Conservation (phyloP, 2,113 vertebrate genomes). For the Pachypanchax playfairii region DNA sequence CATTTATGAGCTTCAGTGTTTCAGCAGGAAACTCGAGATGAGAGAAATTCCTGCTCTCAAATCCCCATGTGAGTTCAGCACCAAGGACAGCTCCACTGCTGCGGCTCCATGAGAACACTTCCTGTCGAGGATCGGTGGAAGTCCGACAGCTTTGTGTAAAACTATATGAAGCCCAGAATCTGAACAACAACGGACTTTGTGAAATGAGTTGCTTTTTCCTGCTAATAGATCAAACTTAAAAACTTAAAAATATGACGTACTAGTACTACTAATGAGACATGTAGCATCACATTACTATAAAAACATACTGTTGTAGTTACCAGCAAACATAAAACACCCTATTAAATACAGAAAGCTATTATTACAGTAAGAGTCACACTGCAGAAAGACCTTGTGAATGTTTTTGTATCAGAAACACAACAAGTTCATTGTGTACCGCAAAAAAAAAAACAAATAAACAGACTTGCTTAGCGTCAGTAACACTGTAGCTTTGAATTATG, state of each 20-base stretch:
- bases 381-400: too few species aligned
- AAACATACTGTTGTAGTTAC: too few species aligned
- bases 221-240: constrained; percentile 52
- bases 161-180: constrained; percentile 43
- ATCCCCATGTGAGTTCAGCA: constrained; percentile 51
- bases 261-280: constrained; percentile 37
- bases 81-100: constrained; percentile 58
- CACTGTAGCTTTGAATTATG: not conserved
- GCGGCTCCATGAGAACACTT: constrained; percentile 31
- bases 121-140: constrained; percentile 55
- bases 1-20: constrained; percentile 35
- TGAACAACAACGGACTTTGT: constrained; percentile 54
- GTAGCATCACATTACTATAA: too few species aligned
- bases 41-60: constrained; percentile 36
- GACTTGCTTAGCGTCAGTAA: constrained; percentile 19
- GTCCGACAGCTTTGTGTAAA: constrained; percentile 40
- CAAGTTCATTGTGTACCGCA: too few species aligned
- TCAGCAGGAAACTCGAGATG: constrained; percentile 19
- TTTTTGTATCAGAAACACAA: too few species aligned
- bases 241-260: constrained; percentile 43
- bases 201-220: constrained; percentile 56
- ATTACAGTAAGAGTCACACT: too few species aligned
- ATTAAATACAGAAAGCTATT: too few species aligned
- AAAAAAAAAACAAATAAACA: constrained; percentile 18
- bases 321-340: too few species aligned